Evolutionary conservation across 1,140 invertebrate species (phyloP), one percentile per base, ranked within the genome.

Genomic region (Drosophila nikananu): DNA sequence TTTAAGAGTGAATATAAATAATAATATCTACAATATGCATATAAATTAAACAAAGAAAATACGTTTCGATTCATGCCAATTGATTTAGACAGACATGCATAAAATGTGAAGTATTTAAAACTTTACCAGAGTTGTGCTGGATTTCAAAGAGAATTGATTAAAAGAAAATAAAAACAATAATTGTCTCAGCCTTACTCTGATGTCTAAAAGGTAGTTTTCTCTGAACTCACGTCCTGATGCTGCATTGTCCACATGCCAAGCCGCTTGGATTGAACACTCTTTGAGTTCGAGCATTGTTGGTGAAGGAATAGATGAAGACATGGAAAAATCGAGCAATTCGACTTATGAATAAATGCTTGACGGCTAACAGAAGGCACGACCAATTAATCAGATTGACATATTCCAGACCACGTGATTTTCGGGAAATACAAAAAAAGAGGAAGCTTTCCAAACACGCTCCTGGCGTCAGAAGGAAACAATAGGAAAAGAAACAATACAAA

Each of bases 301-400:
- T 30, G 51, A 21, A 41, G 42, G 63, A 7, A 62, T 27, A 30
- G 39, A 52, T 37, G 32, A 21, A 61, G 25, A 37, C 42, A 58
- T 44, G 44, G 35, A 64, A 15, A 62, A 42, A 60, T 32, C 49
- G 62, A 55, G 15, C 17, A n/a, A 37, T 49, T 61, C 64, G 54
- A 44, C 58, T 55, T 30, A 54, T 68, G 63, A 66, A 77, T 77
- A 77, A 73, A 62, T 66, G 57, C 76, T 77, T 58, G 76, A 21
- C 52, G 66, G 23, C 63, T 65, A 78, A 75, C 78, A 55, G 62
- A 41, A 60, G 55, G 37, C 65, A 27, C 52, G 71, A 49, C 65
- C 75, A 81, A 86, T 86, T 86, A 86, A 77, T 81, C 78, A 81
- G 61, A 68, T 78, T 84, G 64, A 78, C 74, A 57, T 44, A 58